A percentile compares a stretch with the other conserved stretches of the same genome.
Conservation (phyloP, 2,888 invertebrate species). For the Dolichomitus sp. region DNA sequence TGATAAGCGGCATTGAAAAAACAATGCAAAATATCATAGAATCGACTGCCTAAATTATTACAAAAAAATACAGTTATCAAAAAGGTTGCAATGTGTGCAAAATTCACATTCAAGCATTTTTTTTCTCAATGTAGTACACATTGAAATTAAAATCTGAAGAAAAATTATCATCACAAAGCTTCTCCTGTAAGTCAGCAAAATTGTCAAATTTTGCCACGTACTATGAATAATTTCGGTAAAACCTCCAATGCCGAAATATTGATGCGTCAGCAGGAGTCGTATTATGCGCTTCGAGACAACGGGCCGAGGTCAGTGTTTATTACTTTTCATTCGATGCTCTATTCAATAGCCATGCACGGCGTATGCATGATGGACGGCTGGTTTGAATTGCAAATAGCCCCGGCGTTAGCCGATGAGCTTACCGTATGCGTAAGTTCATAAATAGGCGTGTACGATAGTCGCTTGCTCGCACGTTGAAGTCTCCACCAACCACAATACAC, state of each 20-base stretch:
- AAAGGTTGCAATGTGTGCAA: too few species aligned
- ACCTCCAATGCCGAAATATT: not conserved
- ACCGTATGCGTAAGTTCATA: slow-evolving; percentile 7
- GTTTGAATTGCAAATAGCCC: slow-evolving; percentile 74
- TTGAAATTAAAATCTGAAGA: not conserved
- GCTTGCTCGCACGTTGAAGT: slow-evolving; percentile 72
- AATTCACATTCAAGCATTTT: too few species aligned
- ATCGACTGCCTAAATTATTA: too few species aligned
- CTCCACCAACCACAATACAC: slow-evolving; percentile 49
- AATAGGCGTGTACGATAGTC: not conserved
- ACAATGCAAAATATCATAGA: not conserved
- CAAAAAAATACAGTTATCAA: too few species aligned
- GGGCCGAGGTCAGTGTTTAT: slow-evolving; percentile 68
- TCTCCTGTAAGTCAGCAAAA: not conserved
- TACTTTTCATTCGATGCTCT: slow-evolving; percentile 63
- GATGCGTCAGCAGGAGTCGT: slow-evolving; percentile 9
- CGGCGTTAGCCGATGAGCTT: slow-evolving; percentile 25
- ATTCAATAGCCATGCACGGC: slow-evolving; percentile 19
- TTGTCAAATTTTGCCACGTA: not conserved
- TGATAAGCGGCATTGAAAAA: not conserved
- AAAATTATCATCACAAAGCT: not conserved
- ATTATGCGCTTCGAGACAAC: slow-evolving; percentile 17
- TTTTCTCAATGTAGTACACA: not conserved
- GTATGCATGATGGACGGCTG: slow-evolving; percentile 45
- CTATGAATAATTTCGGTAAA: not conserved